Base-by-base conservation (phyloP, 2,888 invertebrate genomes). In the Brassicogethes aeneus region DNA sequence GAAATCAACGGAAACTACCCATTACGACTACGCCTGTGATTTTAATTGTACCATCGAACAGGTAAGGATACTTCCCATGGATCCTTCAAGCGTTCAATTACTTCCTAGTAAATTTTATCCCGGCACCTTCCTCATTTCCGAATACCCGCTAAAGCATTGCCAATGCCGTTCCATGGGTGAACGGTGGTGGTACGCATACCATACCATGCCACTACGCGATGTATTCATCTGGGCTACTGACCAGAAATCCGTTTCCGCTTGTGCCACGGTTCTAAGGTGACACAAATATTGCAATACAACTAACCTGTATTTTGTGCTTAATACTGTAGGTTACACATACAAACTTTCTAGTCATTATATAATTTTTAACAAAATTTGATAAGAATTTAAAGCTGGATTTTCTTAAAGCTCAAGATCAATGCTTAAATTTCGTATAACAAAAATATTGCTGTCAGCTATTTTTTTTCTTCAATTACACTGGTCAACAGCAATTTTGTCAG, bases 1-100 rank as follows among this genome's bases (percentile, higher is more conserved):
- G 83, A 83, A 82, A 62, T 77, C 79, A 52, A 82, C 82, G 46
- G 80, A 79, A 51, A 78, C 79, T 53, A 74, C 73, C n/a, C 77
- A 76, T 57, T 79, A 77, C 53, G 82, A 82, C 59, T 77, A 80
- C 38, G 79, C 77, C 49, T 85, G 84, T 56, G 82, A 79, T 23
- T 73, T 75, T 30, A 77, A 79, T 46, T 85, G 85, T 69, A 80
- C 79, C 63, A 74, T 82, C 43, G 76, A 80, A 64, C 82, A 85
- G 75, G 85, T 84, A 71, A 72, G 70, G 60, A 31, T 23, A 23
- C 5, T 7, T 7, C 5, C 5, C 23, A 23, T 7, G 23, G 23
- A 23, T 23, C 23, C 10, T 23, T 23, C 5, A 23, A 23, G 23
- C 23, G 23, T 23, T 23, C 23, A 23, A 5, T 5, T 5, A 35